phyloP scores from a whole-genome alignment of 2,113 vertebrate species.

The Oncorhynchus nerka region DNA sequence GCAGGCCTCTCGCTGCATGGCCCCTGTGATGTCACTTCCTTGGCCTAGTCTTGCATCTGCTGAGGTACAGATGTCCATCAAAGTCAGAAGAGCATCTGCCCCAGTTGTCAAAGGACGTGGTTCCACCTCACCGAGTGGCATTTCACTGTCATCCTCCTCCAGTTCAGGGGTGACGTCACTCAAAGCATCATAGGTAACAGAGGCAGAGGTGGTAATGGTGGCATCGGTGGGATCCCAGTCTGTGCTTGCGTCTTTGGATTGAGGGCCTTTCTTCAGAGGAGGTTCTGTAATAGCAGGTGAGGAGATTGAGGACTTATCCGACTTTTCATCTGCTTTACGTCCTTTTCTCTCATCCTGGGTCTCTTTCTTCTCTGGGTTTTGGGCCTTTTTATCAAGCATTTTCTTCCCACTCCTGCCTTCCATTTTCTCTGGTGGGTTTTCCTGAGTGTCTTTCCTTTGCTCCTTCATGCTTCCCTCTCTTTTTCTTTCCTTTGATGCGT shows the following conservation, averaged over 20 bases:
- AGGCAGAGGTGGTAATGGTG: slow-evolving; percentile 61
- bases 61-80: slow-evolving; percentile 69
- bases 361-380: slow-evolving; percentile 60
- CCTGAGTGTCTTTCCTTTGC: slow-evolving; percentile 71
- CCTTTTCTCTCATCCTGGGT: slow-evolving; percentile 45
- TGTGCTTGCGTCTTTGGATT: slow-evolving; percentile 52
- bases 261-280: slow-evolving; percentile 9
- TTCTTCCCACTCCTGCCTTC: slow-evolving; percentile 62
- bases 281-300: slow-evolving; percentile 29
- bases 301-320: slow-evolving; percentile 33
- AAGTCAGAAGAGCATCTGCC: slow-evolving; percentile 69
- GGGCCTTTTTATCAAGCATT: slow-evolving; percentile 58
- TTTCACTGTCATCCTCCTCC: slow-evolving; percentile 45
- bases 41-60: slow-evolving; percentile 49
- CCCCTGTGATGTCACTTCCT: not conserved
- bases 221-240: slow-evolving; percentile 68
- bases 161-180: slow-evolving; percentile 73
- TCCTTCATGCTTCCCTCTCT: slow-evolving; percentile 79
- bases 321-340: slow-evolving; percentile 41
- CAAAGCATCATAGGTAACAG: slow-evolving; percentile 67
- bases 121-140: slow-evolving; percentile 33
- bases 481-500: slow-evolving; percentile 75
- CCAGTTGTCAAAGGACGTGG: slow-evolving; percentile 49
- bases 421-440: slow-evolving; percentile 57
- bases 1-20: not conserved